Conservation (phyloP, 2,113 vertebrate species). For the Urocitellus parryii region DNA sequence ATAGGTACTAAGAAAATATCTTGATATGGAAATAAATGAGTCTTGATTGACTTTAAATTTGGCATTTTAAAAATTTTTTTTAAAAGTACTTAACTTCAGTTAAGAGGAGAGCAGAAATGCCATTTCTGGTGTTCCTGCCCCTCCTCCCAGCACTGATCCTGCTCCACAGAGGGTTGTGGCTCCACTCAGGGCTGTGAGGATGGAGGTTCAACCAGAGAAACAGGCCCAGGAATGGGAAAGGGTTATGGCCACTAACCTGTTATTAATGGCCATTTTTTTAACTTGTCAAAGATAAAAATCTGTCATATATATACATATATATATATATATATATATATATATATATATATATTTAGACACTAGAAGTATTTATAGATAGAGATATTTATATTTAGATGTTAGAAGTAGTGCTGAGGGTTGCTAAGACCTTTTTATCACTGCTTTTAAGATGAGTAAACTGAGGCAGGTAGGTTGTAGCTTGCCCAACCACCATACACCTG, state of each 20-base stretch:
- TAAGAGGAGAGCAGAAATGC: neutral
- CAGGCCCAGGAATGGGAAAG: neutral
- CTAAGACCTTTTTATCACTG: neutral
- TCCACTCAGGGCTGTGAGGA: neutral
- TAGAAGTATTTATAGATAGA: too few relatives aligned
- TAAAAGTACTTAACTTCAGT: neutral
- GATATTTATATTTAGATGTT: too few relatives aligned
- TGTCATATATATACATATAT: neutral
- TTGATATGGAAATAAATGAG: neutral
- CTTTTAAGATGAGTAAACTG: neutral
- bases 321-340: too few relatives aligned
- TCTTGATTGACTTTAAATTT: neutral
- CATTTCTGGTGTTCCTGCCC: too few relatives aligned
- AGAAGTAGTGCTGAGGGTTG: too few relatives aligned
- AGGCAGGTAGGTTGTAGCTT: neutral
- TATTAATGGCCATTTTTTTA: neutral
- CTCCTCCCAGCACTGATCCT: neutral
- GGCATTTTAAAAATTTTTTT: neutral
- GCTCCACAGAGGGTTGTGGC: neutral
- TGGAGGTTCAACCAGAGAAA: neutral
- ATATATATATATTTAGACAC: too few relatives aligned
- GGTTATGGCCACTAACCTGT: neutral
- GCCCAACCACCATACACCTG: neutral
- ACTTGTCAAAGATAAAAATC: neutral
- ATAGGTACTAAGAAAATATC: neutral